A percentile compares a stretch with the other conserved stretches of the same genome.
These are phyloP conservation scores for Seriola aureovittata DNA, from an alignment of 2,113 vertebrate species.

Conservation along the genomic window DNA sequence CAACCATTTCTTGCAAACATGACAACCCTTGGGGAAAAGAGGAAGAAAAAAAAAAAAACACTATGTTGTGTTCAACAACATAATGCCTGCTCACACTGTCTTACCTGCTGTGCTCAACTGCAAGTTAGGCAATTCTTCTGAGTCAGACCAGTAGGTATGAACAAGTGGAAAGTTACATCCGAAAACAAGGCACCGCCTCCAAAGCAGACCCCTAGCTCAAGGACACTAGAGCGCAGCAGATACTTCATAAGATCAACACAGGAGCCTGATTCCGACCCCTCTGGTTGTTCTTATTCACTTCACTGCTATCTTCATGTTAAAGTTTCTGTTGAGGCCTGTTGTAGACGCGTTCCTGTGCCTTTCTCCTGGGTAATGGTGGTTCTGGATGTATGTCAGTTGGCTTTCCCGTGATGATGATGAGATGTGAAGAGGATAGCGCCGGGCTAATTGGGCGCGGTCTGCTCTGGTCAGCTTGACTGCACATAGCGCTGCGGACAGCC, in stretches of 20 bases:
- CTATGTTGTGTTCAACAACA: not conserved
- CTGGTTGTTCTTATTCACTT: not conserved
- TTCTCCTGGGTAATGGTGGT: conserved; percentile 40
- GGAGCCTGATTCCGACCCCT: not conserved
- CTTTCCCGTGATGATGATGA: conserved; percentile 65
- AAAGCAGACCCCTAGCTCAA: not conserved
- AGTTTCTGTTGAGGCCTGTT: conserved; percentile 4
- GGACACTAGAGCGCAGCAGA: conserved; percentile 1
- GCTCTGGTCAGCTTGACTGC: conserved; percentile 65
- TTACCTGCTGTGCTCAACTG: not conserved
- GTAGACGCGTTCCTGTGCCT: not conserved
- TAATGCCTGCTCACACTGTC: too few species aligned
- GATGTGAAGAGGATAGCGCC: conserved; percentile 69
- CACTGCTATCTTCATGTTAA: not conserved
- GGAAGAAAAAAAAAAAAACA: not conserved
- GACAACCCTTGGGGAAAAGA: not conserved
- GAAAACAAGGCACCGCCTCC: not conserved
- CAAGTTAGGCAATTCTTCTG: conserved; percentile 3
- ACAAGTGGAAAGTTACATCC: not conserved
- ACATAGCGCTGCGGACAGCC: conserved; percentile 58
- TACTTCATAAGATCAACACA: not conserved
- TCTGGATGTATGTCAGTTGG: conserved; percentile 59
- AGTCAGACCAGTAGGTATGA: not conserved
- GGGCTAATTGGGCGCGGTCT: conserved; percentile 67
- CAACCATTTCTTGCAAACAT: not conserved